A percentile compares a stretch with the other conserved stretches of the same genome.
These are phyloP conservation scores for Lasioglossum zephyrum DNA, from an alignment of 2,888 invertebrate species.

Conservation along the genomic window DNA sequence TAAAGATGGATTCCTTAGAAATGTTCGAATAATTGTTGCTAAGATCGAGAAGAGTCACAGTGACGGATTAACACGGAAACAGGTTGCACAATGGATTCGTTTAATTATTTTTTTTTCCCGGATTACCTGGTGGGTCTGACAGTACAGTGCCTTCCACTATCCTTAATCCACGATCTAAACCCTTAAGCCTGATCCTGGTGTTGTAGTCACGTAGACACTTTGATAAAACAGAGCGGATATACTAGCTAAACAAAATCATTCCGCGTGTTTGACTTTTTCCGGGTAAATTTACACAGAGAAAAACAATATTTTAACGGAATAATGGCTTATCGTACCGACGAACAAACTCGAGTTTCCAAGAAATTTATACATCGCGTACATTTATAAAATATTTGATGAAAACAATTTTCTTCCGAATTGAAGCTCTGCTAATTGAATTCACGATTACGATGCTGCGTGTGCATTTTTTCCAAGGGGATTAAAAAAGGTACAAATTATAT, in stretches of 20 bases:
- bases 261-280: slow-evolving; percentile 9
- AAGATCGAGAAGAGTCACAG: not conserved
- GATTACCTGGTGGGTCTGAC: slow-evolving; percentile 14
- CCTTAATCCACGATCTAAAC: slow-evolving; percentile 42
- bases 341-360: not conserved
- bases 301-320: not conserved
- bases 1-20: not conserved
- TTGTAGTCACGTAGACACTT: slow-evolving; percentile 49
- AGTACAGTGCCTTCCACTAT: slow-evolving; percentile 14
- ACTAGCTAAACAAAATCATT: slow-evolving; percentile 30
- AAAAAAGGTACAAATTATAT: not conserved
- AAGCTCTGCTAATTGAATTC: not conserved
- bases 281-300: not conserved
- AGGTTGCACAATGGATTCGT: slow-evolving; percentile 2
- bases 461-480: not conserved
- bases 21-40: not conserved
- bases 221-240: slow-evolving; percentile 21
- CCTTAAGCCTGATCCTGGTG: slow-evolving; percentile 45
- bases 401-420: not conserved
- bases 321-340: not conserved
- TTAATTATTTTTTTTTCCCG: slow-evolving; percentile 16
- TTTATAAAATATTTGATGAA: not conserved
- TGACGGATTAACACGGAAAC: not conserved
- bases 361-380: not conserved
- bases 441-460: not conserved